A percentile compares a stretch with the other conserved stretches of the same genome.
These are phyloP conservation scores for Isichthys henryi DNA, from an alignment of 2,113 vertebrate genomes.

Conservation along the genomic window DNA sequence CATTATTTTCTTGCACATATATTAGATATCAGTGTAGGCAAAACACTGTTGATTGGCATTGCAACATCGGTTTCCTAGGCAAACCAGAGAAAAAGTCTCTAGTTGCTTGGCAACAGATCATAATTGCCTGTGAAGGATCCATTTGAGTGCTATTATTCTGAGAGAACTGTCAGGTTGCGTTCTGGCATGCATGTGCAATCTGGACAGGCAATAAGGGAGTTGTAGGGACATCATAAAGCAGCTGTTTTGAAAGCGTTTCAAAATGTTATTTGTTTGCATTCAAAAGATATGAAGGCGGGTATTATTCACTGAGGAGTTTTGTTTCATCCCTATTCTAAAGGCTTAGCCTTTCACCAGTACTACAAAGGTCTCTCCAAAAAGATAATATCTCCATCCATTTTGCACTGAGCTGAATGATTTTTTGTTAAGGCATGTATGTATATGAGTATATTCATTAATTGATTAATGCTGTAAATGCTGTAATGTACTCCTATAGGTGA, in stretches of 20 bases:
- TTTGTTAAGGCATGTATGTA: neutral
- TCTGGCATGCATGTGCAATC: slow-evolving; percentile 9
- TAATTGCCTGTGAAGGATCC: slow-evolving; percentile 49
- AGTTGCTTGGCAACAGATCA: slow-evolving; percentile 53
- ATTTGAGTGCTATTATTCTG: slow-evolving; percentile 45
- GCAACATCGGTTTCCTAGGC: slow-evolving; percentile 31
- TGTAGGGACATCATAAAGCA: slow-evolving; percentile 2
- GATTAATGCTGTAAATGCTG: neutral
- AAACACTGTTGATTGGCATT: slow-evolving; percentile 36
- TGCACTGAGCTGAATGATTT: neutral
- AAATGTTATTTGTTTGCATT: slow-evolving; percentile 4
- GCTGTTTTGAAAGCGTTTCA: slow-evolving; percentile 17
- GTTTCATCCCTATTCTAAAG: neutral
- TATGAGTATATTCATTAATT: neutral
- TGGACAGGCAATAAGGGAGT: neutral
- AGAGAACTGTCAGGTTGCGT: slow-evolving; percentile 29
- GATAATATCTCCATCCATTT: neutral
- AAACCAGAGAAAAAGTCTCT: slow-evolving; percentile 32
- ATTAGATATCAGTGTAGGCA: slow-evolving; percentile 10
- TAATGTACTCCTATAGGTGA: neutral
- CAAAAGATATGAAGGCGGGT: neutral
- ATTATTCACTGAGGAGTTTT: neutral
- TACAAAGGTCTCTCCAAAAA: neutral
- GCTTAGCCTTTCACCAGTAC: neutral
- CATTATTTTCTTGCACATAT: neutral